A percentile compares a stretch with the other conserved stretches of the same genome.
These are phyloP conservation scores for Rhegmatorhina hoffmannsi DNA, from an alignment of 2,113 vertebrate species.

Conservation along the genomic window DNA sequence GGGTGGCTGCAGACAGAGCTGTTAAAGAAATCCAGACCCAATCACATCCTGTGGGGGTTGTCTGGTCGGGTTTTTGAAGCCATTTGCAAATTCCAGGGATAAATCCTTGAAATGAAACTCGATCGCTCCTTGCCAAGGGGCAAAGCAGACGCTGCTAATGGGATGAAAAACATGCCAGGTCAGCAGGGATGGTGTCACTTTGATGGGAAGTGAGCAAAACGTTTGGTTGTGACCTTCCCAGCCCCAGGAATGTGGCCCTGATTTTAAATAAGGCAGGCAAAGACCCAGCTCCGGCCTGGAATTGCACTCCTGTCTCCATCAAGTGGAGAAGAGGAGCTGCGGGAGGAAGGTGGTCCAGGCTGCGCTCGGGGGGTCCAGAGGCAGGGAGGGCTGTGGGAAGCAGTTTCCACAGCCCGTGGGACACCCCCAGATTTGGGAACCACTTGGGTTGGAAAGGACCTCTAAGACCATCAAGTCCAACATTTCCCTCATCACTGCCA, in stretches of 20 bases:
- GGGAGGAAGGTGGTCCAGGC: not conserved
- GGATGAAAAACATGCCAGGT: not conserved
- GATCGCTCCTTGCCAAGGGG: not conserved
- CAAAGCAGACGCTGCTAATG: not conserved
- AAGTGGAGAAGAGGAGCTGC: not conserved
- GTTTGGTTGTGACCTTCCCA: not conserved
- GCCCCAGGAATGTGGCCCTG: not conserved
- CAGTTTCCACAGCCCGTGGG: not conserved
- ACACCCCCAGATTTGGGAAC: not conserved
- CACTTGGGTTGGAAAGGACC: not conserved
- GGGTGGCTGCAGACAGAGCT: not conserved
- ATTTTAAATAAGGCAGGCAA: not conserved
- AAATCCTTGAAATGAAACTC: not conserved
- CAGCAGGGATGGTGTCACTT: not conserved
- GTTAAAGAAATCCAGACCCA: not conserved
- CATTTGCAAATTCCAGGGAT: not conserved
- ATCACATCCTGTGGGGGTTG: no score
- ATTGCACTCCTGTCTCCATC: not conserved
- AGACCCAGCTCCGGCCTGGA: not conserved
- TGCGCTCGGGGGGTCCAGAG: not conserved
- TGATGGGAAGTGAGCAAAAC: not conserved
- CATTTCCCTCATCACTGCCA: not conserved
- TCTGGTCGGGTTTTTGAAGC: not conserved
- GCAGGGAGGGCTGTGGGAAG: not conserved
- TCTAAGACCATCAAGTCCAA: not conserved